phyloP scores from a whole-genome alignment of 2,797 vertebrate species.

The Pterois miles region DNA sequence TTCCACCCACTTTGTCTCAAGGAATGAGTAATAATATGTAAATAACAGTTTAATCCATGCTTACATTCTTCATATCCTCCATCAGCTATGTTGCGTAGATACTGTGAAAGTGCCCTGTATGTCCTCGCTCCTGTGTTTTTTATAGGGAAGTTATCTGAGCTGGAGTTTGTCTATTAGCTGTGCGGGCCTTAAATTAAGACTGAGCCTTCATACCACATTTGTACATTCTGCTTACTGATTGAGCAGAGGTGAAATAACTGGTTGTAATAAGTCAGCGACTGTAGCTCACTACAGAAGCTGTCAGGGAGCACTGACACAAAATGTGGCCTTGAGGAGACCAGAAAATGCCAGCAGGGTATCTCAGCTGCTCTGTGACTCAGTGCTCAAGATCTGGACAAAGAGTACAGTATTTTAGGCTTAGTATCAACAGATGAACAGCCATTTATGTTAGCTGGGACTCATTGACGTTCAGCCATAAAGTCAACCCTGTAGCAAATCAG shows the following conservation, averaged over 20 bases:
- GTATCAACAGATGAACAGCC: background rate
- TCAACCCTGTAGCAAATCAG: background rate
- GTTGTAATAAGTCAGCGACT: slow-evolving; percentile 17
- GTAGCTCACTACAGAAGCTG: slow-evolving; percentile 12
- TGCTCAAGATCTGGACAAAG: background rate
- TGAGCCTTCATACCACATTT: background rate
- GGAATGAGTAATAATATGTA: background rate
- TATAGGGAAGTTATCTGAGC: background rate
- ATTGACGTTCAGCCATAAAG: slow-evolving; percentile 17
- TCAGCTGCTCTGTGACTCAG: slow-evolving; percentile 19
- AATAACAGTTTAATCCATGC: background rate
- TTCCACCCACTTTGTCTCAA: background rate
- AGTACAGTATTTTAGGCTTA: background rate
- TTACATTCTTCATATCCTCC: background rate
- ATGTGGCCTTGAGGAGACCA: slow-evolving; percentile 34
- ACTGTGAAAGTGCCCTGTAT: background rate
- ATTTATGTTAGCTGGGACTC: background rate
- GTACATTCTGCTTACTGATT: background rate
- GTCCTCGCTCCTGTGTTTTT: background rate
- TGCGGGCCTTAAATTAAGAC: slow-evolving; percentile 1
- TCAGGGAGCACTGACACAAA: slow-evolving; percentile 4
- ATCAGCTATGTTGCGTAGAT: background rate
- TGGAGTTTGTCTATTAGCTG: slow-evolving; percentile 7
- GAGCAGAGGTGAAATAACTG: slow-evolving; percentile 22
- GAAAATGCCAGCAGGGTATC: slow-evolving; percentile 13